These are phyloP conservation scores for Cebus imitator DNA, from an alignment of 2,113 vertebrate genomes.

Conservation along the genomic window DNA sequence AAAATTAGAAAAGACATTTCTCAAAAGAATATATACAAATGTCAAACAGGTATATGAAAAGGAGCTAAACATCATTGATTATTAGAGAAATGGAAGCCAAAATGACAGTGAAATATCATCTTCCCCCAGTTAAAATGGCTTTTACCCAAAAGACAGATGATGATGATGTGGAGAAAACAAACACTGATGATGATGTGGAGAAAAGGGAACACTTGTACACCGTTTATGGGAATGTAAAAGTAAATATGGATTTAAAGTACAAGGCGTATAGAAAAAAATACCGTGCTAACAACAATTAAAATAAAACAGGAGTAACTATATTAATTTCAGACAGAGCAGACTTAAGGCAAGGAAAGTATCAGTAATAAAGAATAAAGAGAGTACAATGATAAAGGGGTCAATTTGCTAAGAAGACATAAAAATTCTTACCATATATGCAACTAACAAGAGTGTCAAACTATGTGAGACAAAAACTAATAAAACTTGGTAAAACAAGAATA, in stretches of 20 bases:
- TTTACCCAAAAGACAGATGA: too few species aligned
- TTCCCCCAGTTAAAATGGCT: too few species aligned
- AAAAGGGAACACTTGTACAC: too few species aligned
- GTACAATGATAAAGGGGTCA: neutral
- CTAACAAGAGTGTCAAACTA: neutral
- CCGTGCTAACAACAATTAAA: neutral
- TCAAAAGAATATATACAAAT: too few species aligned
- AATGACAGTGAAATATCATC: too few species aligned
- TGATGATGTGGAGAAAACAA: too few species aligned
- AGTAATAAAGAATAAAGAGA: neutral
- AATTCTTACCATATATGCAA: neutral
- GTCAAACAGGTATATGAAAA: too few species aligned
- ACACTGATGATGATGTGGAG: too few species aligned
- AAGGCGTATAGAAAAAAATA: neutral
- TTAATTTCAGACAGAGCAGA: neutral
- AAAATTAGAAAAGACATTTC: too few species aligned
- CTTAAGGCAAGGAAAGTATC: neutral
- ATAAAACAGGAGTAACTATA: neutral
- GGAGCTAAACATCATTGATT: too few species aligned
- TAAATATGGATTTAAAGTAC: neutral
- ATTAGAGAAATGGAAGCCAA: too few species aligned
- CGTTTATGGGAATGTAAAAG: too few species aligned
- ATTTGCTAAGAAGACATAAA: neutral
- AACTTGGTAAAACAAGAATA: neutral
- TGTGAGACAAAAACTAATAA: neutral